A percentile compares a stretch with the other conserved stretches of the same genome.
phyloP scores from a whole-genome alignment of 2,113 vertebrate species.

The Dasypus novemcinctus region DNA sequence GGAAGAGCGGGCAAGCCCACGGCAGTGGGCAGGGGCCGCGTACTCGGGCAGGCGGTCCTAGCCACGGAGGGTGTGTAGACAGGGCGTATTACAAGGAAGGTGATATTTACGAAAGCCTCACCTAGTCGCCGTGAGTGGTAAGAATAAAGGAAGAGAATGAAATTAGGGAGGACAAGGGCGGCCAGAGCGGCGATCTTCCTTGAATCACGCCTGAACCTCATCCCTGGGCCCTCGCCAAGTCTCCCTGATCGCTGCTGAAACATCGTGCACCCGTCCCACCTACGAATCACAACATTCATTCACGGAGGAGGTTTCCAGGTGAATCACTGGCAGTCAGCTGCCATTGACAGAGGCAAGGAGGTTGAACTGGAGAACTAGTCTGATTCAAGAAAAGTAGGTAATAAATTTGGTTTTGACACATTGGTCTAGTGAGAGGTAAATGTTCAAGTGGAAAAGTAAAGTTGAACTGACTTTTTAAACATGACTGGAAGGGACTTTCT shows the following conservation, averaged over 20 bases:
- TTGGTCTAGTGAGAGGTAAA: slow-evolving; percentile 31
- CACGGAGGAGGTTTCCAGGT: not conserved
- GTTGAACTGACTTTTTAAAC: slow-evolving; percentile 26
- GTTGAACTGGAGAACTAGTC: not conserved
- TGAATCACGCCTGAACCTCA: not conserved
- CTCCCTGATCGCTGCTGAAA: not conserved
- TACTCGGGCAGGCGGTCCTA: not conserved
- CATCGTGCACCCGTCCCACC: not conserved
- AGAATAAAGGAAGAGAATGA: not conserved
- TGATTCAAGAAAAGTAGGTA: not conserved
- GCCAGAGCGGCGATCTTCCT: not conserved
- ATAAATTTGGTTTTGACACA: not conserved
- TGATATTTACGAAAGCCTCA: not conserved
- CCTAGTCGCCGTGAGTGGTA: not conserved
- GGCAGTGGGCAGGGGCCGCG: not conserved
- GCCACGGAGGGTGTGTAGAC: not conserved
- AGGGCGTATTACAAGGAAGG: not conserved
- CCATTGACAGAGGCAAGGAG: not conserved
- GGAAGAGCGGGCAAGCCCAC: not conserved
- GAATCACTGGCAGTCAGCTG: not conserved
- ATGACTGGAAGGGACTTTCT: slow-evolving; percentile 36
- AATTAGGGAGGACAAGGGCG: not conserved
- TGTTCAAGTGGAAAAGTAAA: slow-evolving; percentile 46
- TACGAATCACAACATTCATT: not conserved
- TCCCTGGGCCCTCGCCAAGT: not conserved